Evolutionary conservation across 2,797 vertebrate species (phyloP).

Genomic region (Phrynocephalus vlangalii): DNA sequence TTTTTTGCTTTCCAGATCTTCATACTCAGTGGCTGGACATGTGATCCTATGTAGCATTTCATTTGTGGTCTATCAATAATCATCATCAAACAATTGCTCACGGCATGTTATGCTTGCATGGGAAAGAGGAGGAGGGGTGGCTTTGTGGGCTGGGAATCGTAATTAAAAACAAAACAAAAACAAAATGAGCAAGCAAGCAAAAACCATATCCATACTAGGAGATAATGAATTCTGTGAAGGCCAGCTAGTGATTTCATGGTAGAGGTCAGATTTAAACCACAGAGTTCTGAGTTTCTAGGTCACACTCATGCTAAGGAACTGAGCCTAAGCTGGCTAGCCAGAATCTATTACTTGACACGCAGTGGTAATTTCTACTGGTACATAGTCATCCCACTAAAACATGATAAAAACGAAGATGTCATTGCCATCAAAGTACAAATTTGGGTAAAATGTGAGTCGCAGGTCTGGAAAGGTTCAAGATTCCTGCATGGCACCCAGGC

Average conservation of each 20-base stretch:
- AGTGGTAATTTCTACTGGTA: background rate
- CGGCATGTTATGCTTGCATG: background rate
- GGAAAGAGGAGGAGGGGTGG: too few relatives aligned
- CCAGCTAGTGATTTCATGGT: background rate
- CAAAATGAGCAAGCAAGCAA: too few relatives aligned
- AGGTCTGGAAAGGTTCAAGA: background rate
- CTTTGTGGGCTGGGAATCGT: too few relatives aligned
- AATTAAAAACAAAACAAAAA: too few relatives aligned
- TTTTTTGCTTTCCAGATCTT: background rate
- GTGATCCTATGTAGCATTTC: background rate
- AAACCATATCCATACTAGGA: too few relatives aligned
- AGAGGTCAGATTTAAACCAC: background rate
- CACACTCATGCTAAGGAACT: background rate
- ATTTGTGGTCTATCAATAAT: background rate
- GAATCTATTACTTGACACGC: background rate
- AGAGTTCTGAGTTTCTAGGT: background rate
- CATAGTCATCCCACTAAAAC: background rate
- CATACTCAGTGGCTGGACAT: background rate
- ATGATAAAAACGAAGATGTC: background rate
- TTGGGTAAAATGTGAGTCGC: background rate
- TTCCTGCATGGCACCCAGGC: background rate
- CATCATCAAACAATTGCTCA: background rate
- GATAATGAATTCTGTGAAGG: background rate
- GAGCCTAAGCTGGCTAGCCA: background rate
- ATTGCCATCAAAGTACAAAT: background rate